Evolutionary conservation across 1,140 invertebrate species (phyloP), one percentile per base, ranked within the genome.

Genomic region (Eulimnadia texana): DNA sequence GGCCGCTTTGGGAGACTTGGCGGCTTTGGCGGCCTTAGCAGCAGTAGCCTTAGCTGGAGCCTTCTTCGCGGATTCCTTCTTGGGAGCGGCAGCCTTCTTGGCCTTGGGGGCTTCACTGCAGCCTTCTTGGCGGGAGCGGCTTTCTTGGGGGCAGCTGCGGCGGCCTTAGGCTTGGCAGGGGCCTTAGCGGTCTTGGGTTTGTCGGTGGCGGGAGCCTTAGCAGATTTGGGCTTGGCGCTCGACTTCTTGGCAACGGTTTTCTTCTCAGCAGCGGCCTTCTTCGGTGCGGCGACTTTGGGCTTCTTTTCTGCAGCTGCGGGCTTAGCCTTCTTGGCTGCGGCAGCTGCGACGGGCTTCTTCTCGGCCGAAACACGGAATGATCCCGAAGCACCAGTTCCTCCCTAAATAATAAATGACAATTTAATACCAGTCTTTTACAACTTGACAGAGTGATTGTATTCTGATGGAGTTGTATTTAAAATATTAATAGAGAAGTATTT

Each of bases 261-360:
- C 61, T 73, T 74, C n/a, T 65, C 61, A 13, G 67, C 65, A 27
- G 68, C 65, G 51, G 64, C 67, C 13, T 60, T 58, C 10, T 67
- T 68, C 11, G 51, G 50, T 29, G 51, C 23, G 20, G 53, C 82
- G 1, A 78, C 80, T 22, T 80, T 80, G 49, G 76, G 76, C 0
- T 79, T 80, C 3, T 80, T 80, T 65, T 80, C 80, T 16, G 81
- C 79, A 3, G 80, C 75, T 25, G 50, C 47, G n/a, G 56, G 56
- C n/a, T n/a, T n/a, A n/a, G 22, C 20, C 52, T 54, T 54, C 1
- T 22, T 22, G 11, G 16, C 25, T 3, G 52, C 52, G 27, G 50
- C 57, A n/a, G n/a, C 60, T 47, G 54, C 52, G 27, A 58, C 57
- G 24, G 55, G 58, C 33, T 63, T 63, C 54, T 63, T 63, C 29